Percentiles rank a stretch among this genome's conserved stretches.
These are phyloP conservation scores for Pteria penguin DNA, from an alignment of 2,888 invertebrate genomes.

Conservation along the genomic window DNA sequence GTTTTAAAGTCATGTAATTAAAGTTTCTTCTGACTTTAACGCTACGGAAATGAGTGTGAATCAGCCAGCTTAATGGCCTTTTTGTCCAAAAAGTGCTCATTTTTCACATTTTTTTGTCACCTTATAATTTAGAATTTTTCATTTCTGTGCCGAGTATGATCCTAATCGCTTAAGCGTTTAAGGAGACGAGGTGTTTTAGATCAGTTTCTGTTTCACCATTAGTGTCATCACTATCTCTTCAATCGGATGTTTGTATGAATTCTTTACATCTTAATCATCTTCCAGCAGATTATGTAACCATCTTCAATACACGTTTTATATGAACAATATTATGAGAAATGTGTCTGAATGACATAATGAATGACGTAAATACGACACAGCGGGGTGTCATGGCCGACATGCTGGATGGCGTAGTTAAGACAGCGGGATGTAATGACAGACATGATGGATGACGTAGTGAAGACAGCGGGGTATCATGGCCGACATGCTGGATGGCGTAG, in stretches of 20 bases:
- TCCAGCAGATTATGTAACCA: too few species aligned
- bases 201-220: neutral
- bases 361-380: too few species aligned
- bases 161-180: neutral
- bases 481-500: too few species aligned
- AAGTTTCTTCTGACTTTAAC: constrained; percentile 20
- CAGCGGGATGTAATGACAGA: too few species aligned
- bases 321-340: too few species aligned
- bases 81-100: neutral
- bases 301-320: too few species aligned
- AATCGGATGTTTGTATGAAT: neutral
- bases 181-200: neutral
- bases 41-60: neutral
- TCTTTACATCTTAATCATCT: neutral
- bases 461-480: too few species aligned
- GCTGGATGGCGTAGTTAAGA: too few species aligned
- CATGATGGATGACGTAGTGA: too few species aligned
- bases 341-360: too few species aligned
- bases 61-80: neutral
- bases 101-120: neutral
- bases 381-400: too few species aligned
- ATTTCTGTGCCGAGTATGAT: neutral
- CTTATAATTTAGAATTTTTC: neutral
- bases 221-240: neutral
- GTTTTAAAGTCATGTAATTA: constrained; percentile 27